These are phyloP conservation scores for Andrena dorsata DNA, from an alignment of 2,888 invertebrate species.

Conservation along the genomic window DNA sequence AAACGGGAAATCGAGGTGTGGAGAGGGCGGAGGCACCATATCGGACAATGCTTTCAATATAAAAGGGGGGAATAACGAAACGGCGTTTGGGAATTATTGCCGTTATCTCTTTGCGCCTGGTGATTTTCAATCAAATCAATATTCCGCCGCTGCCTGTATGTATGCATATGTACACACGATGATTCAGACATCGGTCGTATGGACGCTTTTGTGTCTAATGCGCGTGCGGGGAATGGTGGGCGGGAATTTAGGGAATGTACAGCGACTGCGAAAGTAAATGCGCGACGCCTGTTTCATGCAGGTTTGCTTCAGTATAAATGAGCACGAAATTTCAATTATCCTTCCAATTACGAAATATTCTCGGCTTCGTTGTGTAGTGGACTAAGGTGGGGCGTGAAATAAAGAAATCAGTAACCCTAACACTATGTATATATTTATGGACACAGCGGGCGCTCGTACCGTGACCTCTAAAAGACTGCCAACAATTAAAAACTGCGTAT, in stretches of 20 bases:
- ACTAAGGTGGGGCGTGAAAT: too few relatives aligned
- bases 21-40: background rate
- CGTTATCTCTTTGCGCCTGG: conserved; percentile 70
- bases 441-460: too few relatives aligned
- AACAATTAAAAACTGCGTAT: too few relatives aligned
- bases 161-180: background rate
- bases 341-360: too few relatives aligned
- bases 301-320: background rate
- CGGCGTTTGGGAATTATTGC: conserved; percentile 60
- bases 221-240: conserved; percentile 2
- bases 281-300: background rate
- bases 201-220: conserved; percentile 13
- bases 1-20: conserved; percentile 9
- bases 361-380: too few relatives aligned
- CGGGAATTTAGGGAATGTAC: background rate
- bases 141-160: conserved; percentile 34
- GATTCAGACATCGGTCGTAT: conserved; percentile 16
- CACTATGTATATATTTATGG: too few relatives aligned
- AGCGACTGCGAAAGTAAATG: background rate
- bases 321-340: too few relatives aligned
- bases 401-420: too few relatives aligned
- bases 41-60: conserved; percentile 41
- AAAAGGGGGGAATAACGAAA: conserved; percentile 41
- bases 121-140: conserved; percentile 65
- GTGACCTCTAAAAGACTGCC: too few relatives aligned